Evolutionary conservation across 2,888 invertebrate genomes (phyloP), one percentile per base, ranked within the genome.

Genomic region (Brachylomia viminalis): DNA sequence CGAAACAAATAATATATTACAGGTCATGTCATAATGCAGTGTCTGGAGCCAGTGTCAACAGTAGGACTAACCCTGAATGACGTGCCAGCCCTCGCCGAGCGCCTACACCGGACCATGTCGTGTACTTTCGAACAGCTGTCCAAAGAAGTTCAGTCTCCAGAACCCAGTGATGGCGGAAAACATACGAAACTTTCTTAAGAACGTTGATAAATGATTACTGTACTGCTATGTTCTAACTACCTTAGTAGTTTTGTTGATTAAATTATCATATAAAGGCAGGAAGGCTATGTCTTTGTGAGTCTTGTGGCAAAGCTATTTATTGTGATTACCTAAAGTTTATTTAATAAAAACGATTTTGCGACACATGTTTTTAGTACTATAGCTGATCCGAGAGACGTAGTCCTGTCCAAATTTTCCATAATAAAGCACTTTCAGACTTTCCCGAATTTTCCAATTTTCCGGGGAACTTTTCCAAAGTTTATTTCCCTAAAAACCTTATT

Each of bases 41-140:
- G 95, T 70, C 85, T 97, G 77, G 93, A 95, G 54, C 94, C 96
- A 3, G 92, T 96, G 20, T 88, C 94, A 15, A 97, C 96, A 0
- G 87, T 85, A 61, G 94, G 95, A 11, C 84, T 95, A 49, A 93
- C 91, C 0, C 61, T 86, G 58, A 91, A 93, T 0, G 95, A 96
- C 73, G 88, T 96, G 7, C 92, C 93, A 10, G 92, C 90, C n/a
- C 87, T 97, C n/a, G 90, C 92, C 30, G 91, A 93, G 30, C 91
- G 90, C 54, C 91, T 95, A 3, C 92, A 93, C 66, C 86, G 87
- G 27, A 85, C 89, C 27, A 95, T 97, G 93, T 86, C 90, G 72
- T 84, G 88, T 30, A 87, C 90, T 47, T 95, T 92, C 80, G 87
- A 91, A 66, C 89, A 92, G 77, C 90, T 95, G 27, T 88, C 89